Evolutionary conservation across 2,113 vertebrate species (phyloP).

Genomic region (Tupaia chinensis): DNA sequence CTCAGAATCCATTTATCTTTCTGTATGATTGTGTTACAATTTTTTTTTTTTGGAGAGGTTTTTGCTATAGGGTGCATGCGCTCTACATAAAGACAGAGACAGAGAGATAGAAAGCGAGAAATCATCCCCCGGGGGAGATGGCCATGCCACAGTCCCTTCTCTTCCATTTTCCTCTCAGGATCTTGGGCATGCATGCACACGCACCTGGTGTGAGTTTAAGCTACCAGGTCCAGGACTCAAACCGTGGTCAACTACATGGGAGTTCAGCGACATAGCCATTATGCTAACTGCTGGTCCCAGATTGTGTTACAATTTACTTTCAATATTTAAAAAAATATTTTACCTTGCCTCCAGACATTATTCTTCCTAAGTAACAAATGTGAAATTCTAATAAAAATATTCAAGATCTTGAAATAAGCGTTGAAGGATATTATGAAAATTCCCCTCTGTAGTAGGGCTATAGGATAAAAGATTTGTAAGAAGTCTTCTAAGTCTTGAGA

Average conservation of each 20-base stretch:
- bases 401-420: not conserved
- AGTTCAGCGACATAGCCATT: no score
- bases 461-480: not conserved
- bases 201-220: no score
- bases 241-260: no score
- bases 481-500: not conserved
- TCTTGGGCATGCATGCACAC: no score
- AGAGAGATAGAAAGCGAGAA: no score
- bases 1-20: slow-evolving; percentile 21
- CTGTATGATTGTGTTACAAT: not conserved
- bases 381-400: slow-evolving; percentile 14
- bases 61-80: no score
- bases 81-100: no score
- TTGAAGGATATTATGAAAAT: not conserved
- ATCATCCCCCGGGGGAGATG: no score
- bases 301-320: not conserved
- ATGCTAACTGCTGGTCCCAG: not conserved
- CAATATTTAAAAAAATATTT: not conserved
- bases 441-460: not conserved
- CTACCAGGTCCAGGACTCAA: no score
- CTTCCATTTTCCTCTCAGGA: no score
- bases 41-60: not conserved
- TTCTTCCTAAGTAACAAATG: not conserved
- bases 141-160: no score
- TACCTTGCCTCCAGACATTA: not conserved